A percentile compares a stretch with the other conserved stretches of the same genome.
Evolutionary conservation across 2,113 vertebrate species (phyloP).

Genomic region (Orthochromis malagaraziensis): DNA sequence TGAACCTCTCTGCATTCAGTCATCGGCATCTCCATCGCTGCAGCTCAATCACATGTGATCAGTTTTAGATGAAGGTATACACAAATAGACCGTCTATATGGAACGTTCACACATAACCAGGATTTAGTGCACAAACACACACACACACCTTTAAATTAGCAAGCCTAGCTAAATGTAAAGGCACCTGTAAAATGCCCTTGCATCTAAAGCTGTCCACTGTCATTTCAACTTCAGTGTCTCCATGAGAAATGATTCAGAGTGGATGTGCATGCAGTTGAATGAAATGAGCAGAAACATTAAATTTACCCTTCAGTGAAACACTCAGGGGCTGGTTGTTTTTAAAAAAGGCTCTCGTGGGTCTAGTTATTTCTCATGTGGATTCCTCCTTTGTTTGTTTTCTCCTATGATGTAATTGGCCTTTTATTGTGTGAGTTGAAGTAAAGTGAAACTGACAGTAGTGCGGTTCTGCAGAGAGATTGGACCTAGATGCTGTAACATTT

Average conservation of each 20-base stretch:
- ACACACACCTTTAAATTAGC: background rate
- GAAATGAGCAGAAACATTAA: background rate
- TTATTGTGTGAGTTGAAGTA: background rate
- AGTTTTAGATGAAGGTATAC: background rate
- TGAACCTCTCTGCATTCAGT: background rate
- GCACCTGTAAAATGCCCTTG: background rate
- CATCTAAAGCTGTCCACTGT: background rate
- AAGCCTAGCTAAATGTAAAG: background rate
- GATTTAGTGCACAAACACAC: background rate
- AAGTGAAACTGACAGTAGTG: background rate
- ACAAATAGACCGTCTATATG: rapidly evolving
- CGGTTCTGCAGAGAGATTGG: background rate
- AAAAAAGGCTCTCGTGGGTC: background rate
- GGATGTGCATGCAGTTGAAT: background rate
- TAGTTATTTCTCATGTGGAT: background rate
- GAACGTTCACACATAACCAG: background rate
- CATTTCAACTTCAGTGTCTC: background rate
- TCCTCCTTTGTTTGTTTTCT: conserved; percentile 2
- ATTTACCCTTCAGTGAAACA: background rate
- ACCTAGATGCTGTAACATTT: background rate
- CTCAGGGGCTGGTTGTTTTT: background rate
- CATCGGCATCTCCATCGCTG: background rate
- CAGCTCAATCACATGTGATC: background rate
- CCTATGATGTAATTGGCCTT: conserved; percentile 22
- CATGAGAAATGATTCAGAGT: background rate